These are phyloP conservation scores for Dorcus parallelipipedus DNA, from an alignment of 2,888 invertebrate species.

Conservation along the genomic window DNA sequence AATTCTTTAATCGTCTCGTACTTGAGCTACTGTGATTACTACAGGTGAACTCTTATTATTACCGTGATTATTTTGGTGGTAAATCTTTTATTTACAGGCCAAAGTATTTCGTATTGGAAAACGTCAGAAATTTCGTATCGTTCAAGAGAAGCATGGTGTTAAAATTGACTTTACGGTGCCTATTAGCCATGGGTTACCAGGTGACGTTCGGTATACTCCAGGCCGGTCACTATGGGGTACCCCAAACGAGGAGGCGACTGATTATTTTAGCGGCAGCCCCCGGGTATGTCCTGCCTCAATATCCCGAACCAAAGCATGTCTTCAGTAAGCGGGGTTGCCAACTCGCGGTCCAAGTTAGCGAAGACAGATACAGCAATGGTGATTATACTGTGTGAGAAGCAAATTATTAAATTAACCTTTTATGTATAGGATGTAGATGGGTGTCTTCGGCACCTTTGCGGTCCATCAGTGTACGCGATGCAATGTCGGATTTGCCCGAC, in stretches of 20 bases:
- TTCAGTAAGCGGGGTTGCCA: constrained; percentile 68
- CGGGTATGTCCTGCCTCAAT: constrained; percentile 68
- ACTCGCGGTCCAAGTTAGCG: constrained; percentile 58
- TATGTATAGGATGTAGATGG: constrained; percentile 53
- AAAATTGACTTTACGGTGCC: constrained; percentile 71
- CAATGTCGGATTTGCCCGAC: constrained; percentile 77
- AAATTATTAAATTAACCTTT: too few species aligned
- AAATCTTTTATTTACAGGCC: constrained; percentile 49
- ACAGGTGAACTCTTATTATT: constrained; percentile 49
- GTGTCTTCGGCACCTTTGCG: constrained; percentile 70
- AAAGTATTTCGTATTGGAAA: constrained; percentile 78
- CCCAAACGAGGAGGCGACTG: constrained; percentile 70
- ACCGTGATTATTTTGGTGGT: not conserved
- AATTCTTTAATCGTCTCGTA: constrained; percentile 80
- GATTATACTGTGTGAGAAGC: not conserved
- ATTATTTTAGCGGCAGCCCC: constrained; percentile 82
- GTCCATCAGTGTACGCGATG: constrained; percentile 74
- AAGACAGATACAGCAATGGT: constrained; percentile 48
- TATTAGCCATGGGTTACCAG: constrained; percentile 83
- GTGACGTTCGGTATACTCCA: constrained; percentile 83
- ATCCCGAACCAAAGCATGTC: constrained; percentile 77
- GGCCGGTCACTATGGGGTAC: constrained; percentile 82
- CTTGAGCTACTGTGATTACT: constrained; percentile 81
- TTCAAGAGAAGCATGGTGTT: constrained; percentile 79
- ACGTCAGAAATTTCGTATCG: constrained; percentile 81